Conservation (phyloP, 2,113 vertebrate species). For the Elgaria multicarinata region DNA sequence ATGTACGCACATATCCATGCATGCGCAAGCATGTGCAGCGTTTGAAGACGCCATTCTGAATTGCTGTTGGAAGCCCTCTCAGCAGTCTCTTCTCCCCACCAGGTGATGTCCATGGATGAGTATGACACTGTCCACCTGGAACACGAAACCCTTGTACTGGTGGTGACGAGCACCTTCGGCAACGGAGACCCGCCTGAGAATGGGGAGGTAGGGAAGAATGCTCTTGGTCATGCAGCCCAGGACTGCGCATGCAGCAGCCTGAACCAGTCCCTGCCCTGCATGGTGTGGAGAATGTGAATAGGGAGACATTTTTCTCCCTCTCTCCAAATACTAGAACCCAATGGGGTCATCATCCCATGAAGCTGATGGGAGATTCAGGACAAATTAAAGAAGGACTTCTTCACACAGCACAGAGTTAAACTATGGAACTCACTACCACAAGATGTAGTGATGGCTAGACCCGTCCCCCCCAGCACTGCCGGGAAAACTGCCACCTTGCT, state of each 20-base stretch:
- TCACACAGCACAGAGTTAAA: too few relatives aligned
- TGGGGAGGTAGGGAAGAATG: constrained; percentile 86
- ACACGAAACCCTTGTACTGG: constrained; percentile 80
- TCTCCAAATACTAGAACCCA: too few relatives aligned
- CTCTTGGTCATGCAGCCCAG: too few relatives aligned
- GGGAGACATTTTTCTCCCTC: too few relatives aligned
- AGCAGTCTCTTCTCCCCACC: background rate
- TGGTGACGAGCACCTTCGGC: constrained; percentile 84
- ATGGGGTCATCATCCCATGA: too few relatives aligned
- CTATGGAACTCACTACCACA: too few relatives aligned
- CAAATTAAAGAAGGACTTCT: too few relatives aligned
- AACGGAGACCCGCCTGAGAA: constrained; percentile 83
- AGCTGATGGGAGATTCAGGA: too few relatives aligned
- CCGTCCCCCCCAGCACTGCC: background rate
- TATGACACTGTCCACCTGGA: constrained; percentile 95
- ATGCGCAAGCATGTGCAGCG: background rate
- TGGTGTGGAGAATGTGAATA: too few relatives aligned
- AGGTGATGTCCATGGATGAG: constrained; percentile 97
- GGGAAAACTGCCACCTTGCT: too few relatives aligned
- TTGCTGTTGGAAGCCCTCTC: background rate
- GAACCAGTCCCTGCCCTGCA: background rate
- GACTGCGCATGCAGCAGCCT: background rate
- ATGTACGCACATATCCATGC: too few relatives aligned
- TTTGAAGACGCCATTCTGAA: background rate
- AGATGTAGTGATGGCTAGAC: too few relatives aligned